Conservation (phyloP, 2,888 invertebrate species). For the Harpagoxenus sublaevis region DNA sequence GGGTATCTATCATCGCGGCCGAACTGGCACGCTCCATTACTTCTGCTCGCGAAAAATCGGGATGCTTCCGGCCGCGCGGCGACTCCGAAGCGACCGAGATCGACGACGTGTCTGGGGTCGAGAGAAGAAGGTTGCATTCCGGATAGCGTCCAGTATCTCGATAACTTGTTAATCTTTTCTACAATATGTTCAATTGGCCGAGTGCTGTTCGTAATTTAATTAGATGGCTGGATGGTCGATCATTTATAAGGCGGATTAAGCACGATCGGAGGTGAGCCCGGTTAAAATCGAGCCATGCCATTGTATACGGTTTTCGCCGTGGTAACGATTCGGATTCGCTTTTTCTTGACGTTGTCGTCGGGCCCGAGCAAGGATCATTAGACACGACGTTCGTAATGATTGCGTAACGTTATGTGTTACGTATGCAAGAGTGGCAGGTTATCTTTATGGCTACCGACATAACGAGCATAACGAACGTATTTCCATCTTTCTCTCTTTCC, state of each 20-base stretch:
- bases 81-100: conserved; percentile 37
- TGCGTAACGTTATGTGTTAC: conserved; percentile 70
- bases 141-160: background rate
- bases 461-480: conserved; percentile 51
- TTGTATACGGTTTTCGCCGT: conserved; percentile 60
- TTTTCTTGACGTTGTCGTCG: conserved; percentile 54
- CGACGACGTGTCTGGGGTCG: background rate
- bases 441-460: conserved; percentile 65
- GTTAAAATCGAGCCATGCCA: conserved; percentile 64
- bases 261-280: conserved; percentile 39
- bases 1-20: conserved; percentile 45
- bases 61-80: conserved; percentile 27
- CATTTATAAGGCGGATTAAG: conserved; percentile 47
- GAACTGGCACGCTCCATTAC: conserved; percentile 64
- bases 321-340: conserved; percentile 67
- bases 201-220: conserved; percentile 31
- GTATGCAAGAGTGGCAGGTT: conserved; percentile 70
- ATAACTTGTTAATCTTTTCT: conserved; percentile 4
- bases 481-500: conserved; percentile 20
- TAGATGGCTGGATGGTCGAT: background rate
- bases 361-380: conserved; percentile 68
- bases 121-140: background rate
- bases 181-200: background rate
- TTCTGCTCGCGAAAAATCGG: conserved; percentile 60
- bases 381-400: conserved; percentile 73